These are phyloP conservation scores for Gephyroberyx darwinii DNA, from an alignment of 2,797 vertebrate species.

Conservation along the genomic window DNA sequence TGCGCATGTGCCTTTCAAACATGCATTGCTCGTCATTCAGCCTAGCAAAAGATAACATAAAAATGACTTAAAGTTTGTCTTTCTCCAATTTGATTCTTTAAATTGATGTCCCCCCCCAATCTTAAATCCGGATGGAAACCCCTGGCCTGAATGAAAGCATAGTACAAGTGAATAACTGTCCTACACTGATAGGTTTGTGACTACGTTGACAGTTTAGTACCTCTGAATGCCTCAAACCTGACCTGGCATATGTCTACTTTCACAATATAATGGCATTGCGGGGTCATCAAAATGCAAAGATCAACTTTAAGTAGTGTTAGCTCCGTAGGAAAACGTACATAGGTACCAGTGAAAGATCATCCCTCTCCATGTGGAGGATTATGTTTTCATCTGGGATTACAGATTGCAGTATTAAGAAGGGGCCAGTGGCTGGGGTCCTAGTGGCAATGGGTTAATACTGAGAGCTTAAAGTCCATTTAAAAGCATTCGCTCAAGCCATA, in stretches of 20 bases:
- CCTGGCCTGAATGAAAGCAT: background rate
- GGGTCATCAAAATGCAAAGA: constrained; percentile 29
- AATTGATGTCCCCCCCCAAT: too few relatives aligned
- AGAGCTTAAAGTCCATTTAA: constrained; percentile 74
- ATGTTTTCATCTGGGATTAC: constrained; percentile 84
- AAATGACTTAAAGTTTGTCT: too few relatives aligned
- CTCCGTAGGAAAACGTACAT: constrained; percentile 41
- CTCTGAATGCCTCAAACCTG: background rate
- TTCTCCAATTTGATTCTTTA: background rate
- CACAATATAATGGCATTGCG: background rate
- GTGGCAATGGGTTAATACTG: constrained; percentile 75
- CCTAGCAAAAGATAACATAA: too few relatives aligned
- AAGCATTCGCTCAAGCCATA: constrained; percentile 62
- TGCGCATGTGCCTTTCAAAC: too few relatives aligned
- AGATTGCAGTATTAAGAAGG: constrained; percentile 70
- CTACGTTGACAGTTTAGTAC: background rate
- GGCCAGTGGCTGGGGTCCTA: constrained; percentile 61
- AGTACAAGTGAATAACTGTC: background rate
- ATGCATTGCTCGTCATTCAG: too few relatives aligned
- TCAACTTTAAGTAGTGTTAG: constrained; percentile 40
- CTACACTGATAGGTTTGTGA: background rate
- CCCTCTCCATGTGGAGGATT: constrained; percentile 74
- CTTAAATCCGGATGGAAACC: too few relatives aligned
- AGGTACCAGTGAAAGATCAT: constrained; percentile 70
- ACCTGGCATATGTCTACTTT: background rate